phyloP scores from a whole-genome alignment of 2,113 vertebrate genomes.

The Nanorana parkeri region DNA sequence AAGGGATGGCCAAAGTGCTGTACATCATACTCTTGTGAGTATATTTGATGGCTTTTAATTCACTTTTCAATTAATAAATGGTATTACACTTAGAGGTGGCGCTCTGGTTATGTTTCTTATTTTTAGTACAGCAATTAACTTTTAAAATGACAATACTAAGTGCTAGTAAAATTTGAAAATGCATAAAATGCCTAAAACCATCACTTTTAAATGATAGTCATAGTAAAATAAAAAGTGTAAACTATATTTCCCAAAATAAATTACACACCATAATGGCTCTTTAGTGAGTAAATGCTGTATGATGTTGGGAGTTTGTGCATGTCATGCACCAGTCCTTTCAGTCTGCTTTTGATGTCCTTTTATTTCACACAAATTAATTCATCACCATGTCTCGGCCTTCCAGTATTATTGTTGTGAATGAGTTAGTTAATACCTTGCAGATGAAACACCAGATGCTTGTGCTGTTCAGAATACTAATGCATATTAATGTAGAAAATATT shows the following conservation, averaged over 20 bases:
- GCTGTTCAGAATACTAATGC: constrained; percentile 49
- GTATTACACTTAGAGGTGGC: too few species aligned
- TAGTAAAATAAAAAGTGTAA: too few species aligned
- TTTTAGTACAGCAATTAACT: too few species aligned
- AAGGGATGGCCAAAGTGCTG: too few species aligned
- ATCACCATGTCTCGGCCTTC: constrained; percentile 40
- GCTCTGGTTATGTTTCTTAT: too few species aligned
- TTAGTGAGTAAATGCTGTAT: background rate
- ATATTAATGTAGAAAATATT: constrained; percentile 36
- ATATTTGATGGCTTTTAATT: too few species aligned
- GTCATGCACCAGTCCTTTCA: background rate
- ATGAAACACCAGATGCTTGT: constrained; percentile 48
- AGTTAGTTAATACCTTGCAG: constrained; percentile 53
- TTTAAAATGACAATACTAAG: too few species aligned
- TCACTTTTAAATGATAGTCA: too few species aligned
- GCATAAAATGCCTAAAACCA: too few species aligned
- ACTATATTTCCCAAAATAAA: background rate
- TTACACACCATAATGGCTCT: background rate
- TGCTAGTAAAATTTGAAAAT: too few species aligned
- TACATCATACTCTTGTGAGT: too few species aligned
- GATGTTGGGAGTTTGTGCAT: background rate
- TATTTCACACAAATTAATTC: constrained; percentile 43
- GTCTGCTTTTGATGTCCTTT: background rate
- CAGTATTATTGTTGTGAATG: constrained; percentile 48
- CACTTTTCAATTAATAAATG: too few species aligned